Evolutionary conservation across 2,888 invertebrate genomes (phyloP).

Genomic region (Caenorhabditis drosophilae): DNA sequence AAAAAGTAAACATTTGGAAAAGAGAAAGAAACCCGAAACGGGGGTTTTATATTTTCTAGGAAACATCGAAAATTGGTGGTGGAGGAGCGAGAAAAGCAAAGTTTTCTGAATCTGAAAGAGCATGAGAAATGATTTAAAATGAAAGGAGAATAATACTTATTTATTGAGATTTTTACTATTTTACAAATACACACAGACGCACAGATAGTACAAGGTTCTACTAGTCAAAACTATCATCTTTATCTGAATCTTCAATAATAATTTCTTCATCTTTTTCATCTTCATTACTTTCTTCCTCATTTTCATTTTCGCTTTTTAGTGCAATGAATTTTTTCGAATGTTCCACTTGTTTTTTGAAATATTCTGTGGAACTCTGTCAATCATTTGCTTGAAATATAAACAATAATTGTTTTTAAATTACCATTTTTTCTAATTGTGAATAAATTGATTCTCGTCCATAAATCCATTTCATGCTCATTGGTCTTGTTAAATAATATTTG

Average conservation of each 20-base stretch:
- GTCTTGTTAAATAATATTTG: constrained; percentile 13
- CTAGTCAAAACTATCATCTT: constrained; percentile 22
- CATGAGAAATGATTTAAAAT: constrained; percentile 3
- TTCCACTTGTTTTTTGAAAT: constrained; percentile 7
- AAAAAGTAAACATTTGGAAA: constrained; percentile 18
- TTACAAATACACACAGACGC: background rate
- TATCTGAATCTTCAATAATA: constrained; percentile 29
- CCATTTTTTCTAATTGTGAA: constrained; percentile 7
- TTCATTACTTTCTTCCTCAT: constrained; percentile 1
- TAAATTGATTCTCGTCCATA: constrained; percentile 17
- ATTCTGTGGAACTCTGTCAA: background rate
- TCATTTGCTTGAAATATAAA: background rate
- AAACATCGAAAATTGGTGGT: constrained; percentile 31
- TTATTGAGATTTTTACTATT: background rate
- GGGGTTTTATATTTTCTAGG: too few relatives aligned
- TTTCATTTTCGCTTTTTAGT: background rate
- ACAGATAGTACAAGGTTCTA: too few relatives aligned
- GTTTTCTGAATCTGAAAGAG: constrained; percentile 2
- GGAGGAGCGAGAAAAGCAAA: constrained; percentile 36
- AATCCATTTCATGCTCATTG: constrained; percentile 19
- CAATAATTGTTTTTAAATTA: background rate
- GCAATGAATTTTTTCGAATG: background rate
- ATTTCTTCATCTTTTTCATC: constrained; percentile 21
- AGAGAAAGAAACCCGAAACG: constrained; percentile 2
- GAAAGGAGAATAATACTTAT: background rate